Evolutionary conservation across 2,797 vertebrate species (phyloP), one percentile per base, ranked within the genome.

Genomic region (Sebastiscus tertius): DNA sequence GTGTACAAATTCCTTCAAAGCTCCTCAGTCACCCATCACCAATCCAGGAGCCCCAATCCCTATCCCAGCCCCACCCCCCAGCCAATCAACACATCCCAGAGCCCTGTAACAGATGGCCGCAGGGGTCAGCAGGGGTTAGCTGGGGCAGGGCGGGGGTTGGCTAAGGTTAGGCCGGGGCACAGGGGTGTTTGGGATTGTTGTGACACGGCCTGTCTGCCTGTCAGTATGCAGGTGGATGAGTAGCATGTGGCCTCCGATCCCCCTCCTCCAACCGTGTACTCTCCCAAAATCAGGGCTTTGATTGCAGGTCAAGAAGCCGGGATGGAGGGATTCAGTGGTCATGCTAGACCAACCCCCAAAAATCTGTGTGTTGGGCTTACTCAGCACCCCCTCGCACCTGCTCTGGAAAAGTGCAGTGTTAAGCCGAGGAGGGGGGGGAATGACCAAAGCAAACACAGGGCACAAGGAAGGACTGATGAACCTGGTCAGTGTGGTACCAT

Each of bases 171-270:
- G 74, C 69, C 8, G 31, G 90, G 90, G 91, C 84, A 72, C 72
- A 64, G 85, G 86, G 89, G 86, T 92, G 92, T 94, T 93, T 88
- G 85, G 80, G 86, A 87, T 94, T 93, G 92, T 94, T 94, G 88
- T 95, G 92, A 94, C 91, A 93, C 29, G 85, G 82, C 81, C 89
- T 84, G 85, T 84, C 86, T 92, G 89, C 87, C 84, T 87, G 90
- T 93, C 92, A 93, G 76, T 67, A 46, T 89, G 93, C 92, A 94
- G 93, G 93, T 94, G 94, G 92, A 93, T 84, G 90, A 87, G 82
- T 82, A 89, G 83, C 90, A 92, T 88, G 88, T 87, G 89, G 83
- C 81, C 84, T 72, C 54, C 61, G 68, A 52, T 64, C 29, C 84
- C 71, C 70, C 68, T 13, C 29, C 72, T 36, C 46, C 60, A 60